phyloP scores from a whole-genome alignment of 2,113 vertebrate genomes.

The Sus scrofa region DNA sequence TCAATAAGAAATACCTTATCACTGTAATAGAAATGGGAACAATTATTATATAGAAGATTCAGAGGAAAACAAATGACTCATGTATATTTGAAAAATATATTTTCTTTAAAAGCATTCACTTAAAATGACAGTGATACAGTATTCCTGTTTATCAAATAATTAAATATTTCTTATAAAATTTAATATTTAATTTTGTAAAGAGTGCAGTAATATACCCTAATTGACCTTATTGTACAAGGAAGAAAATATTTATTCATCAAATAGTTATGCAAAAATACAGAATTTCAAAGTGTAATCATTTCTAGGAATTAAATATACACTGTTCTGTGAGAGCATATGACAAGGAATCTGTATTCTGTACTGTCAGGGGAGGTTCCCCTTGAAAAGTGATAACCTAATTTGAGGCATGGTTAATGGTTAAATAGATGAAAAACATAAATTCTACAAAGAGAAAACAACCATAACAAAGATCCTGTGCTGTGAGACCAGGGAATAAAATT shows the following conservation, averaged over 20 bases:
- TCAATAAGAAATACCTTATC: background rate
- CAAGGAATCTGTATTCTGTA: background rate
- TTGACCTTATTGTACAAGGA: background rate
- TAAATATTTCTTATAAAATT: background rate
- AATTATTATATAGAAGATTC: background rate
- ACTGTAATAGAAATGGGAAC: background rate
- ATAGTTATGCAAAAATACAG: background rate
- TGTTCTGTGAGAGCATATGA: background rate
- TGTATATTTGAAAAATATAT: background rate
- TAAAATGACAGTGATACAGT: background rate
- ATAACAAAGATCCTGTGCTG: background rate
- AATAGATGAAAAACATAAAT: background rate
- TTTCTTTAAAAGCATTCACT: background rate
- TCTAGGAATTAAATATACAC: background rate
- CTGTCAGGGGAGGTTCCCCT: background rate
- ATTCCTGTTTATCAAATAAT: background rate
- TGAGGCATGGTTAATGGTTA: background rate
- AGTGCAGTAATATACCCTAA: background rate
- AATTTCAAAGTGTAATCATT: background rate
- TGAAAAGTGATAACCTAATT: background rate
- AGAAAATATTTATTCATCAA: background rate
- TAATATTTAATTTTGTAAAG: conserved; percentile 17
- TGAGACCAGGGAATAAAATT: background rate
- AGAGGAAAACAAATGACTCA: background rate
- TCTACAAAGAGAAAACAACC: background rate